Conservation (phyloP, 2,888 invertebrate genomes). For the Cyrtodaria siliqua region DNA sequence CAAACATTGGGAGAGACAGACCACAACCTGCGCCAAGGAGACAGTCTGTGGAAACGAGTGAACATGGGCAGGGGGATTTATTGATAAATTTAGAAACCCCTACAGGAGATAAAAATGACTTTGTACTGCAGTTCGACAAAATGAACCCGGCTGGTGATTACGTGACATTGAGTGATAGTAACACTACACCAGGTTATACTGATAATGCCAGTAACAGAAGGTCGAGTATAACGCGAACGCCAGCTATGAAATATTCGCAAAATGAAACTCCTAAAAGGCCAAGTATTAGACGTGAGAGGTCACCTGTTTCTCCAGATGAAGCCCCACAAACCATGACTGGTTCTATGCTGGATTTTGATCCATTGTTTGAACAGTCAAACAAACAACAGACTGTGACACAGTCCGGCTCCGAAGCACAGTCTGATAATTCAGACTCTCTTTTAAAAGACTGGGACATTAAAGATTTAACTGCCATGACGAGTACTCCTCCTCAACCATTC, state of each 20-base stretch:
- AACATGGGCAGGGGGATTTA: slow-evolving; percentile 12
- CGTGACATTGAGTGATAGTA: slow-evolving; percentile 43
- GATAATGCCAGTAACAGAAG: slow-evolving; percentile 30
- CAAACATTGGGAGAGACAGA: slow-evolving; percentile 12
- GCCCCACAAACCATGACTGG: slow-evolving; percentile 17
- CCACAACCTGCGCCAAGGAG: slow-evolving; percentile 43
- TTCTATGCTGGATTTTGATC: slow-evolving; percentile 58
- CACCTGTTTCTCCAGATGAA: slow-evolving; percentile 51
- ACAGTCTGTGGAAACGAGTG: slow-evolving; percentile 28
- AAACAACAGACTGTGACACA: slow-evolving; percentile 6
- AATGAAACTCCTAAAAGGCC: slow-evolving; percentile 61
- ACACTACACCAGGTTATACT: background rate
- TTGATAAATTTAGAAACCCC: slow-evolving; percentile 49
- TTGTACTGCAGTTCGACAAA: slow-evolving; percentile 35
- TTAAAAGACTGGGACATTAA: slow-evolving; percentile 70
- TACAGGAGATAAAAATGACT: slow-evolving; percentile 19
- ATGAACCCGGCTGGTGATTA: slow-evolving; percentile 45
- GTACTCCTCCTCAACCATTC: background rate
- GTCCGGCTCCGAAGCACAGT: too few species aligned
- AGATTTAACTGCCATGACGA: slow-evolving; percentile 45
- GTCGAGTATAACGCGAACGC: slow-evolving; percentile 60
- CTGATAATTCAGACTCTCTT: slow-evolving; percentile 51
- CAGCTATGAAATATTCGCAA: slow-evolving; percentile 65
- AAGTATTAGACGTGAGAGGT: slow-evolving; percentile 58
- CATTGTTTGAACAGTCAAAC: slow-evolving; percentile 27